Base-by-base conservation (phyloP, 2,888 invertebrate genomes). In the Dryocosmus kuriphilus region DNA sequence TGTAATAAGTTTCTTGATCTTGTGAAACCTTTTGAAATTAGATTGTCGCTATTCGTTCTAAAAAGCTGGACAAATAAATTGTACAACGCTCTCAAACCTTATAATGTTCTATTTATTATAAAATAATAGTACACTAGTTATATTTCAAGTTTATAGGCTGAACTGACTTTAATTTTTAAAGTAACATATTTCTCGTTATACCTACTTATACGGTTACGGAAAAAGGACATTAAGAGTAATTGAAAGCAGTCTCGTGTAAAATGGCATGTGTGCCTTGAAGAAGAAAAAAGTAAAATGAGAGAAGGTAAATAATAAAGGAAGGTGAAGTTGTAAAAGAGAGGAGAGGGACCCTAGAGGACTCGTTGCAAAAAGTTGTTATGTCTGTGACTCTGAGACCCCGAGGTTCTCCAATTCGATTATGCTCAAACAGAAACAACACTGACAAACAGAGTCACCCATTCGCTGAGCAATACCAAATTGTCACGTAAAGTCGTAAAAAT, bases 401-500 rank as follows among this genome's bases (percentile, higher is more conserved):
- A 41, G 83, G 86, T 86, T 88, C 88, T 87, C 88, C 86, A 84
- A 85, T 87, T 88, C 86, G 84, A 86, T 86, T 86, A 84, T 83
- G 82, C 82, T 75, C 80, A 81, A 82, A 84, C 83, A 73, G 81
- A 84, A 86, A 86, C 85, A 84, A 77, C 78, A 81, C 74, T 84
- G 84, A 85, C 84, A 83, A 85, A 84, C 85, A 38, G 38, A 38
- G 38, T 38, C 38, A 38, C 38, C 14, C 38, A 83, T 76, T 75
- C 77, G 77, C 65, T 80, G 24, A 74, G 65, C 78, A 81, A 80
- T 74, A 73, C 74, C 78, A 61, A 77, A 46, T 14, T 65, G 75
- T 76, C 78, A 41, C 76, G 62, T 62, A 62, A 62, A 38, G 41
- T 41, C 41, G 41, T 41, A 16, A 41, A 16, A 62, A 63, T n/a